Percentiles rank a stretch among this genome's conserved stretches.
Conservation (phyloP, 53 echinoderm and acorn worm genomes). For the Temnopleurus reevesii region DNA sequence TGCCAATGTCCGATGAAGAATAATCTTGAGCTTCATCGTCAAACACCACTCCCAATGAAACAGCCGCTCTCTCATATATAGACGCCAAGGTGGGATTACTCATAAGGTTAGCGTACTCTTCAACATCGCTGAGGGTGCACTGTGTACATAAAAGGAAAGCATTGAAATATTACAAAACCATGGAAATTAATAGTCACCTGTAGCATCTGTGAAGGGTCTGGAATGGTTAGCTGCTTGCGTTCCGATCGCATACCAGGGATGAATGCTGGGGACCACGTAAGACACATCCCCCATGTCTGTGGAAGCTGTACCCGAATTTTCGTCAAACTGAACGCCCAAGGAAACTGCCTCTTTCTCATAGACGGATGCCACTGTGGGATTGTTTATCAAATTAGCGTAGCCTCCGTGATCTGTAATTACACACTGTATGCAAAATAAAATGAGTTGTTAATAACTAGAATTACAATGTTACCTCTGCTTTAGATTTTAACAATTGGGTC, state of each 20-base stretch:
- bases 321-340: slow-evolving; percentile 66
- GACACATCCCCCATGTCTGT: slow-evolving; percentile 92
- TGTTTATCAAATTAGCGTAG: slow-evolving; percentile 78
- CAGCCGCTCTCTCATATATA: slow-evolving; percentile 72
- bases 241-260: slow-evolving; percentile 80
- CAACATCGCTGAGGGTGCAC: too few species aligned
- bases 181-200: slow-evolving; percentile 55
- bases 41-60: slow-evolving; percentile 52
- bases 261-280: slow-evolving; percentile 86
- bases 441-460: too few species aligned
- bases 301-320: slow-evolving; percentile 42
- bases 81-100: slow-evolving; percentile 66
- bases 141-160: too few species aligned
- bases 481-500: too few species aligned
- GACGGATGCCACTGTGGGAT: slow-evolving; percentile 61
- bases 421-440: neutral
- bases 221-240: slow-evolving; percentile 76
- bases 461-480: too few species aligned
- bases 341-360: slow-evolving; percentile 72
- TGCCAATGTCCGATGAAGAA: slow-evolving; percentile 89
- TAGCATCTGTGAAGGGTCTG: slow-evolving; percentile 62
- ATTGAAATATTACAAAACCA: too few species aligned
- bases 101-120: slow-evolving; percentile 73
- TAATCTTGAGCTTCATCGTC: too few species aligned
- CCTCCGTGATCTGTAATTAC: neutral